phyloP scores from a whole-genome alignment of 2,113 vertebrate genomes.

The Arenaria interpres region DNA sequence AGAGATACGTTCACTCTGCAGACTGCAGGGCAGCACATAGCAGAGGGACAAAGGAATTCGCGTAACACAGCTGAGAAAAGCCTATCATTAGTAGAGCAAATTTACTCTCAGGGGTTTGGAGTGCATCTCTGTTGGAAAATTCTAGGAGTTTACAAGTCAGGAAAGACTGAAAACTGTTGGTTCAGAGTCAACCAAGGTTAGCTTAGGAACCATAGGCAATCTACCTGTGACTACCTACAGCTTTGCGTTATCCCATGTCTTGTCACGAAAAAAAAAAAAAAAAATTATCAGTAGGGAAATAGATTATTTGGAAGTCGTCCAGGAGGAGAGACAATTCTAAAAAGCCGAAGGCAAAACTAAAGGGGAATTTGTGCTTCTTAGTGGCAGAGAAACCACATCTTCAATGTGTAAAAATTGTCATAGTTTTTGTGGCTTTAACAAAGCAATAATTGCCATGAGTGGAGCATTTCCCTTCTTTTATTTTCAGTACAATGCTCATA shows the following conservation, averaged over 20 bases:
- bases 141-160: not conserved
- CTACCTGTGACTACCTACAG: not conserved
- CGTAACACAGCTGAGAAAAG: not conserved
- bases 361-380: not conserved
- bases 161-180: not conserved
- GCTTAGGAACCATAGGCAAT: not conserved
- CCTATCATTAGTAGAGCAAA: not conserved
- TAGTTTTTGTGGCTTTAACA: not conserved
- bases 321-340: not conserved
- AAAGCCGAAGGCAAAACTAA: not conserved
- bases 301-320: not conserved
- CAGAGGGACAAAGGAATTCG: not conserved
- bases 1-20: not conserved
- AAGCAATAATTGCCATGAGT: not conserved
- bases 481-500: not conserved
- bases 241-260: not conserved
- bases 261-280: not conserved
- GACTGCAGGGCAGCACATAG: not conserved
- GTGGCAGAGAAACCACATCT: not conserved
- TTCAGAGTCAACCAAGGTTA: not conserved
- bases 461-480: not conserved
- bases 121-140: not conserved
- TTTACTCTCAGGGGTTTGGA: not conserved
- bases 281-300: not conserved
- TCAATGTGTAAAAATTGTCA: not conserved